Conservation (phyloP, 2,888 invertebrate genomes). For the Pterobdella sp. region DNA sequence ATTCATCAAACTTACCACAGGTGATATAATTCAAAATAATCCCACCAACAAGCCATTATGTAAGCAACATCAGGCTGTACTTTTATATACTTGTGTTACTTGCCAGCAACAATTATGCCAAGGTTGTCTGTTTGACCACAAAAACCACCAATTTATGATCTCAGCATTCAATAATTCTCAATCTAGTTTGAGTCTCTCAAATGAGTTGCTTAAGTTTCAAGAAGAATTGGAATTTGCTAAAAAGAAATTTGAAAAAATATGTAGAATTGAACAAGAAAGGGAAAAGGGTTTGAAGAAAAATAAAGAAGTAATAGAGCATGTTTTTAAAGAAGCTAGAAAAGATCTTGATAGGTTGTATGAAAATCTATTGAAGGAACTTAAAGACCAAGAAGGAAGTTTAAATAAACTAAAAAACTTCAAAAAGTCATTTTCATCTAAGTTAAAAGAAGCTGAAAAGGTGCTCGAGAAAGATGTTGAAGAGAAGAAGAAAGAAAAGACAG, state of each 20-base stretch:
- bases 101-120: not conserved
- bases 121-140: not conserved
- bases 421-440: not conserved
- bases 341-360: not conserved
- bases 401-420: not conserved
- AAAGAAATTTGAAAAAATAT: not conserved
- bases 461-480: not conserved
- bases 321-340: not conserved
- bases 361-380: not conserved
- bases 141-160: not conserved
- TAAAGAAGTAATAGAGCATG: not conserved
- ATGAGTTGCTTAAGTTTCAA: not conserved
- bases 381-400: not conserved
- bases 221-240: not conserved
- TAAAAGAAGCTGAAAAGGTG: not conserved
- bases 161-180: not conserved
- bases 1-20: not conserved
- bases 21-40: not conserved
- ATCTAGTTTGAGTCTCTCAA: not conserved
- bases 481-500: not conserved
- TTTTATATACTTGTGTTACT: not conserved
- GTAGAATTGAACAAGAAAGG: not conserved
- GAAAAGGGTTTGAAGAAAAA: not conserved
- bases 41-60: not conserved
- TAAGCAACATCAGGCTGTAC: not conserved